Conservation (phyloP, 2,888 invertebrate genomes). For the Cabera pusaria region DNA sequence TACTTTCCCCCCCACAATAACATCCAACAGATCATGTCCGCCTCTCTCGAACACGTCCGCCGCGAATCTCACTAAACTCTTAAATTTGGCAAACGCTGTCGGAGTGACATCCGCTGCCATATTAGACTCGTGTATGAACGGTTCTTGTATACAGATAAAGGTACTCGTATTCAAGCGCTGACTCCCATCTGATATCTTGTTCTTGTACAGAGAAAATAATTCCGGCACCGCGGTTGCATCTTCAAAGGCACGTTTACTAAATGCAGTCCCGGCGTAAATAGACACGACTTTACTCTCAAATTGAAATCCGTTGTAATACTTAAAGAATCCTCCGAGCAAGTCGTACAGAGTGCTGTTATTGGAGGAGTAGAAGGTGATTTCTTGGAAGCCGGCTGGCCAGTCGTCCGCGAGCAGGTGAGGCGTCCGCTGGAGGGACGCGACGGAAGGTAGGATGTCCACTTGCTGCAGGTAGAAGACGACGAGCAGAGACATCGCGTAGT, state of each 20-base stretch:
- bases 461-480: constrained; percentile 38
- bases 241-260: constrained; percentile 9
- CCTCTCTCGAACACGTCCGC: neutral
- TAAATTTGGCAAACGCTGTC: neutral
- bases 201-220: constrained; percentile 8
- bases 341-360: constrained; percentile 33
- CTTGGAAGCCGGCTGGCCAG: constrained; percentile 18
- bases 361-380: constrained; percentile 5
- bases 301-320: constrained; percentile 41
- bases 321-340: constrained; percentile 45
- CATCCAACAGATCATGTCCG: no score
- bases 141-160: constrained; percentile 5
- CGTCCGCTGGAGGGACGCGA: constrained; percentile 8
- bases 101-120: constrained; percentile 3
- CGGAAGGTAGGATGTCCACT: constrained; percentile 6
- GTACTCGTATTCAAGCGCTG: constrained; percentile 4
- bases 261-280: constrained; percentile 9
- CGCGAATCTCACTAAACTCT: constrained; percentile 1
- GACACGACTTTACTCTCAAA: constrained; percentile 15
- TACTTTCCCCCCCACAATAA: no score
- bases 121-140: constrained; percentile 3
- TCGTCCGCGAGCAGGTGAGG: neutral
- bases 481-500: constrained; percentile 22
- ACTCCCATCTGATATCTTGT: neutral
- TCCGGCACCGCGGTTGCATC: constrained; percentile 1